A percentile compares a stretch with the other conserved stretches of the same genome.
phyloP scores from a whole-genome alignment of 2,797 vertebrate genomes.

The Poecile montanus region DNA sequence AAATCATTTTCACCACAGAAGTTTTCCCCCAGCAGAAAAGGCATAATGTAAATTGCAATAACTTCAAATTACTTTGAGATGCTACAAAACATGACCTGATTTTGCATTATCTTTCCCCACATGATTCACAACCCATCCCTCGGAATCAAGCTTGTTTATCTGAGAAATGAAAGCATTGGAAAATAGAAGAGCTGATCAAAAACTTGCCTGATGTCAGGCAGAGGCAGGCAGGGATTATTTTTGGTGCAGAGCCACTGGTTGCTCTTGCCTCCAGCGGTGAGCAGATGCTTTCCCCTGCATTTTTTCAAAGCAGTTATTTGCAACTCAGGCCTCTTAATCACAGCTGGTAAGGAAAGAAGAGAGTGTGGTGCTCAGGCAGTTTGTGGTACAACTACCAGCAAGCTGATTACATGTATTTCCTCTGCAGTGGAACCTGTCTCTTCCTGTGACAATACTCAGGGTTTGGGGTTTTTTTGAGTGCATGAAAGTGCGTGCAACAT shows the following conservation, averaged over 20 bases:
- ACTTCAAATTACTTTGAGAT: background rate
- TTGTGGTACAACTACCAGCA: constrained; percentile 12
- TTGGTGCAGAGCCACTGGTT: background rate
- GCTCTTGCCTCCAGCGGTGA: background rate
- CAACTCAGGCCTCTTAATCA: background rate
- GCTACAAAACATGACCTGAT: background rate
- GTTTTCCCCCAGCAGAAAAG: background rate
- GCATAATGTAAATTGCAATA: background rate
- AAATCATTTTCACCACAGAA: background rate
- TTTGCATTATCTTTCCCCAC: background rate
- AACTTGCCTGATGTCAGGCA: background rate
- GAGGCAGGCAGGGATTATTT: background rate
- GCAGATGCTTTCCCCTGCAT: background rate
- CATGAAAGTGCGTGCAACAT: background rate
- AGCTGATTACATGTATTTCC: background rate
- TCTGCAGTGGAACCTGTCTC: background rate
- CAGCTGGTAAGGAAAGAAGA: background rate
- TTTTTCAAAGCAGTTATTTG: background rate
- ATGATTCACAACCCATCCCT: background rate
- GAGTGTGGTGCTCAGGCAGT: background rate
- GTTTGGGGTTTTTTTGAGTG: background rate
- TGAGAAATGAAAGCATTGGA: background rate
- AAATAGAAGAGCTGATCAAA: background rate
- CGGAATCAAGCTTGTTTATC: background rate
- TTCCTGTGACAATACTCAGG: constrained; percentile 33